Percentiles rank a stretch among this genome's conserved stretches.
Evolutionary conservation across 2,888 invertebrate genomes (phyloP).

Genomic region (Drosophila nr. perissopoda): DNA sequence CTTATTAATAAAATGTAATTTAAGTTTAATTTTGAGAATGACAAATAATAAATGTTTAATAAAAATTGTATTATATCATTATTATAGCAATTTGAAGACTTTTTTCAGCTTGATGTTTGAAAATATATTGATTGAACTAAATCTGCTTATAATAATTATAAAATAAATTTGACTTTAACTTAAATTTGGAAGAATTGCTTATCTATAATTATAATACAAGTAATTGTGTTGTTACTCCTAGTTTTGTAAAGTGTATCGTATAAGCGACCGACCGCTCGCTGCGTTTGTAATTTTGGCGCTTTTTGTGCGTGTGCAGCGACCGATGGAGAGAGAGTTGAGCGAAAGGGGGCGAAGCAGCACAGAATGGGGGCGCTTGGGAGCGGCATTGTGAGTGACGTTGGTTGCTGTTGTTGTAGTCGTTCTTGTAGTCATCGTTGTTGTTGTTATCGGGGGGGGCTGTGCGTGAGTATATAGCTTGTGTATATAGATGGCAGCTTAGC

Average conservation of each 20-base stretch:
- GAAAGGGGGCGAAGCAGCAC: background rate
- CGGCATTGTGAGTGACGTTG: slow-evolving; percentile 70
- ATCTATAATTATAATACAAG: background rate
- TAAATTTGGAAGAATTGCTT: background rate
- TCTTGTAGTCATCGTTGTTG: slow-evolving; percentile 29
- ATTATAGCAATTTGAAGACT: no score
- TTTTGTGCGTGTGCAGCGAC: slow-evolving; percentile 74
- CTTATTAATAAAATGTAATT: no score
- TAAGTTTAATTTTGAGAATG: no score
- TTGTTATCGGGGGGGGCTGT: background rate
- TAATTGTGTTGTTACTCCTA: background rate
- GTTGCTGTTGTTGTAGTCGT: slow-evolving; percentile 46
- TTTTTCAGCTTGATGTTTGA: background rate
- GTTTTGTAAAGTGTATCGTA: slow-evolving; percentile 3
- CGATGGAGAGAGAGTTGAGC: slow-evolving; percentile 4
- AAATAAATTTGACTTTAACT: background rate
- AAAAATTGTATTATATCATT: background rate
- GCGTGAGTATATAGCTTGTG: slow-evolving; percentile 18
- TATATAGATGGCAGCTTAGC: slow-evolving; percentile 44
- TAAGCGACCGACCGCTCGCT: slow-evolving; percentile 65
- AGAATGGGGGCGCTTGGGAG: slow-evolving; percentile 43
- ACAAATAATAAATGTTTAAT: background rate
- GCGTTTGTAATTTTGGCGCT: slow-evolving; percentile 80
- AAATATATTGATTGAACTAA: background rate
- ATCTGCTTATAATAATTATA: background rate